Base-by-base conservation (phyloP, 2,797 vertebrate species). In the Argentina silus region DNA sequence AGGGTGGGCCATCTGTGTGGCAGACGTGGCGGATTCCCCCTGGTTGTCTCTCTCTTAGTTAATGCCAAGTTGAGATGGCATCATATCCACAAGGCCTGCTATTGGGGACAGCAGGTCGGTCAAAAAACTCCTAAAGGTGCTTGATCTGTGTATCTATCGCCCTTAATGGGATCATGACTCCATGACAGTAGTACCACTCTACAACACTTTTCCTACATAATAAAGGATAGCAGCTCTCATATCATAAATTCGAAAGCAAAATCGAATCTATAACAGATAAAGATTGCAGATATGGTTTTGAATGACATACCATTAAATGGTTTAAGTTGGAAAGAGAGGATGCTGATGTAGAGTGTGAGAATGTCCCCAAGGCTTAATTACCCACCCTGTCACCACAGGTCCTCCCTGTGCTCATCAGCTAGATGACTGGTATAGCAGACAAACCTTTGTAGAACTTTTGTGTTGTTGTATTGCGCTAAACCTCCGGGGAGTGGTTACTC, bases 361-460 rank as follows among this genome's bases (percentile, higher is more conserved):
- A 86, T 86, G 86, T 90, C 92, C 90, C 84, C 9, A 68, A 90
- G 92, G 89, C 85, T 89, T 88, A 93, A 90, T 93, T 90, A 92
- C 67, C 11, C 27, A 92, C 67, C 11, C 27, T 6, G 81, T 80
- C 81, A 47, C 86, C 86, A 79, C 84, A 86, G 88, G 77, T 86
- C 82, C 73, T 82, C 84, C 81, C 81, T 83, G 87, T 87, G 86
- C 80, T 91, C 88, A 91, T 92, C 1, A 36, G 27, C 27, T 88
- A 91, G 87, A 86, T 79, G 82, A 87, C 82, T 72, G 74, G 79
- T 76, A 36, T 83, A 83, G 82, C 87, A 83, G 81, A 83, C 81
- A 21, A 83, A 78, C 67, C 74, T 64, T 77, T 72, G 75, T 63
- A 69, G 64, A 73, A 21, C 57, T 63, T 10, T 10, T 17, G 79